Evolutionary conservation across 2,113 vertebrate genomes (phyloP), one percentile per base, ranked within the genome.

Genomic region (Sapajus apella): DNA sequence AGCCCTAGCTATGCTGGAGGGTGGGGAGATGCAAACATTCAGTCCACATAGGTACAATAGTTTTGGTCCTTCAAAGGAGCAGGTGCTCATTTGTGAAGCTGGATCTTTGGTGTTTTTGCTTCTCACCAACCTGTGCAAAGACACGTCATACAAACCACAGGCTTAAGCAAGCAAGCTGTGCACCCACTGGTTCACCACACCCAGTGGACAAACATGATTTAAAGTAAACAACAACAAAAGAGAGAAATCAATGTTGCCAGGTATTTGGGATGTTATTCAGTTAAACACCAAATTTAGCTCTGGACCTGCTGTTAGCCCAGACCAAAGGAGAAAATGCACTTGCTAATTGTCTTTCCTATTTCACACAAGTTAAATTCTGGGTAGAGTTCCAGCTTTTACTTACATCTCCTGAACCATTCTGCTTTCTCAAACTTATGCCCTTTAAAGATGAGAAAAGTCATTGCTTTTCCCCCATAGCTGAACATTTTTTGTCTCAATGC

Each of bases 381-480:
- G 45, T 83, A 85, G 80, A 56, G 45, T 79, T 92, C 75, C 75
- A 90, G 55, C 30, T 93, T 95, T 83, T 86, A 80, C 52, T 91
- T 88, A 55, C 72, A 64, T 58, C 75, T 94, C 75, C 83, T 61
- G 32, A 84, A 84, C 50, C 50, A 92, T 40, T 73, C 50, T 84
- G 32, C 95, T 76, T 94, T 81, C 40, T 66, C 94, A 95, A 93
- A 91, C 40, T 37, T 73, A 66, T 32, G 27, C 84, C 66, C 72
- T 97, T 87, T 95, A 83, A 95, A 95, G n/a, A 96, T 90, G 56
- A 94, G 90, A 92, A 97, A 96, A 96, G 43, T 87, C 84, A 77
- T 79, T 96, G 85, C 23, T 43, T 68, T 40, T 3, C 0, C 68
- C 32, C 90, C 56, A 87, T 76, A 95, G 56, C 27, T 90, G 87